Evolutionary conservation across 2,113 vertebrate genomes (phyloP).

Genomic region (Erythrolamprus reginae): DNA sequence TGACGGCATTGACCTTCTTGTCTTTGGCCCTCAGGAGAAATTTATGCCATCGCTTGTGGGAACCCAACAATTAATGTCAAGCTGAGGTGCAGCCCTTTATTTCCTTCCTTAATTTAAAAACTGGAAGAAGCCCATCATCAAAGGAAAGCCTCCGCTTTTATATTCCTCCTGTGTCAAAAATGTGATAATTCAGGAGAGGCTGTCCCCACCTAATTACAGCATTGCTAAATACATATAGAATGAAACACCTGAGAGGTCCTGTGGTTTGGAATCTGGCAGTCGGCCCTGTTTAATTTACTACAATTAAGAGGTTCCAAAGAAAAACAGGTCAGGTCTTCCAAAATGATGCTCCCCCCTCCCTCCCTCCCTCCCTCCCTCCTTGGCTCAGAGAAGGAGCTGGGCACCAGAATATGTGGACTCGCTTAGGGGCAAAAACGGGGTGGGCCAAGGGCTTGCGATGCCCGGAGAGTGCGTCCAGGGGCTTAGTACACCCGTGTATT

Average conservation of each 20-base stretch:
- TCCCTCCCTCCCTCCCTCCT: neutral
- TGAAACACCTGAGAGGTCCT: neutral
- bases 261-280: neutral
- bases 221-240: neutral
- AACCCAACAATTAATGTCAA: neutral
- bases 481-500: no score
- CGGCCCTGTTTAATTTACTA: neutral
- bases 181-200: neutral
- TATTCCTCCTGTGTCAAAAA: neutral
- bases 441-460: no score
- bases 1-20: neutral
- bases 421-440: no score
- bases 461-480: no score
- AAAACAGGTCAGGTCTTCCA: neutral
- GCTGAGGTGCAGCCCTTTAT: neutral
- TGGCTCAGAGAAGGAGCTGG: neutral
- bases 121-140: neutral
- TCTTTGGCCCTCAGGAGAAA: neutral
- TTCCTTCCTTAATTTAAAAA: neutral
- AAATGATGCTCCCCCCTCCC: neutral
- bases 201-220: neutral
- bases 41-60: neutral
- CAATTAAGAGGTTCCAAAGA: neutral
- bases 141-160: neutral
- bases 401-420: neutral